Percentiles rank a stretch among this genome's conserved stretches.
These are phyloP conservation scores for Acrocephalus kingi DNA, from an alignment of 2,113 vertebrate species.

Conservation along the genomic window DNA sequence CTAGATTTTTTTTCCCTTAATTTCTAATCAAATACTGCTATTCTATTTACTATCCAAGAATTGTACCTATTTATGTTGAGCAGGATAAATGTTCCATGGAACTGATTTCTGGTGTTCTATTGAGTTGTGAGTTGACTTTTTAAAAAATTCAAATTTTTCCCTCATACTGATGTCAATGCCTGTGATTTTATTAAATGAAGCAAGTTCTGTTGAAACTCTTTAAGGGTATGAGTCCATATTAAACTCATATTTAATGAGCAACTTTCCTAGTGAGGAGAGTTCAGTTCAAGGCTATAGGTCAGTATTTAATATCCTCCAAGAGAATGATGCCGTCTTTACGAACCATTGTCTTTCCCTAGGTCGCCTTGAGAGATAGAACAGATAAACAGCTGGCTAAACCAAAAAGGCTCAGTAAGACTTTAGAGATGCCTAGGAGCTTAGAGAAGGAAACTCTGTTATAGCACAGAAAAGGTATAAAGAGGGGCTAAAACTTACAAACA, in stretches of 20 bases:
- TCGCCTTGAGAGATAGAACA: background rate
- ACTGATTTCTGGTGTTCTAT: background rate
- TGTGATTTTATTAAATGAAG: background rate
- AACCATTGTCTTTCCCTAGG: background rate
- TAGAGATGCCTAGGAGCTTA: background rate
- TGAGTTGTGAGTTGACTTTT: background rate
- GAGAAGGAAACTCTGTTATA: background rate
- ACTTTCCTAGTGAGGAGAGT: background rate
- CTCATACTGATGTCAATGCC: background rate
- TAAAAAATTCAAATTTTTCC: background rate
- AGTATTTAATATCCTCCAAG: background rate
- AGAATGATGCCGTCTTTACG: background rate
- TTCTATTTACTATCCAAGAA: background rate
- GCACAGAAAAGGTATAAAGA: background rate
- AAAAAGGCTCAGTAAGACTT: background rate
- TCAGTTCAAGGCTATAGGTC: background rate
- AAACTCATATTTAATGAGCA: background rate
- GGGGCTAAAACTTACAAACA: background rate
- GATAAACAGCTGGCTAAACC: background rate
- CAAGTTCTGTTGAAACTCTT: background rate
- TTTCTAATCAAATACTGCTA: background rate
- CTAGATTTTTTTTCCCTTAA: background rate
- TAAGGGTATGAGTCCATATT: background rate
- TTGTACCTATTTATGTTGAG: background rate
- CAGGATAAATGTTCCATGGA: background rate